These are phyloP conservation scores for Myripristis jacobus DNA, from an alignment of 2,797 vertebrate species.

Conservation along the genomic window DNA sequence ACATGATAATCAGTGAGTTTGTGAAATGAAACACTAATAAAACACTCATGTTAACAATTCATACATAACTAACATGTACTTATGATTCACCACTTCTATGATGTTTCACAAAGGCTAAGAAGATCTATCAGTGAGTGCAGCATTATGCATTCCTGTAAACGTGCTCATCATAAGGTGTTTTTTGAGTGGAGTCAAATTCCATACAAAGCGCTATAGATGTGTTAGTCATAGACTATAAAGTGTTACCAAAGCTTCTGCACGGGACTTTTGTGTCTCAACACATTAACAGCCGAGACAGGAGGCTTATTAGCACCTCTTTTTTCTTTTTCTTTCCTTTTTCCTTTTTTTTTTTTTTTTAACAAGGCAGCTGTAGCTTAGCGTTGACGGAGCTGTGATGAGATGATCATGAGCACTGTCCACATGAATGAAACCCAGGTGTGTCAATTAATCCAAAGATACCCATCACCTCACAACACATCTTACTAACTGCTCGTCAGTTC, in stretches of 20 bases:
- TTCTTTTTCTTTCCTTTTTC: too few relatives aligned
- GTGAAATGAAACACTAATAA: too few relatives aligned
- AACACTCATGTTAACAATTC: too few relatives aligned
- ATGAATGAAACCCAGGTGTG: constrained; percentile 84
- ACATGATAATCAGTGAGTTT: background rate
- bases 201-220: constrained; percentile 11
- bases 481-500: constrained; percentile 65
- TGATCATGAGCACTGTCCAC: constrained; percentile 58
- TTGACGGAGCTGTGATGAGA: constrained; percentile 79
- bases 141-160: too few relatives aligned
- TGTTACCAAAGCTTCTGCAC: constrained; percentile 32
- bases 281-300: constrained; percentile 64
- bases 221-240: constrained; percentile 19
- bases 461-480: constrained; percentile 68
- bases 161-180: too few relatives aligned
- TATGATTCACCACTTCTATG: too few relatives aligned
- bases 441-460: constrained; percentile 80
- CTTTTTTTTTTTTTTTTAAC: constrained; percentile 20
- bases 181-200: background rate
- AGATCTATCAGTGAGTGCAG: too few relatives aligned
- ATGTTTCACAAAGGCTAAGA: too few relatives aligned
- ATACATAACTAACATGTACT: too few relatives aligned
- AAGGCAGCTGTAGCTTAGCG: constrained; percentile 73
- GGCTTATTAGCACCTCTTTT: constrained; percentile 70
- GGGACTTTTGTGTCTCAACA: constrained; percentile 68